A percentile compares a stretch with the other conserved stretches of the same genome.
Evolutionary conservation across 2,888 invertebrate species (phyloP).

Genomic region (Empis stercorea): DNA sequence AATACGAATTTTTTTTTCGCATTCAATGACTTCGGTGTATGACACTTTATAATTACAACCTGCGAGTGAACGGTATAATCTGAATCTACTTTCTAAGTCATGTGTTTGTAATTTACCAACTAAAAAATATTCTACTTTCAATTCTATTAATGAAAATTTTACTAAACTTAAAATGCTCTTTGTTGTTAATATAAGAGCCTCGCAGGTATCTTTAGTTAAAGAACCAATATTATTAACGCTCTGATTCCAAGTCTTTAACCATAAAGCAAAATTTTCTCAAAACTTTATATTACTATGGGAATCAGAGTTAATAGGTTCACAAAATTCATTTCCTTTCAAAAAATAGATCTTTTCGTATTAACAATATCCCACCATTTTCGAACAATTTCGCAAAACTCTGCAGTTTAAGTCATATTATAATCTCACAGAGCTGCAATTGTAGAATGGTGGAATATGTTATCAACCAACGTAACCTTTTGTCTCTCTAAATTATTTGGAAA

Average conservation of each 20-base stretch:
- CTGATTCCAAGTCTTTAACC: background rate
- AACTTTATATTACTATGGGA: too few relatives aligned
- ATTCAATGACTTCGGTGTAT: too few relatives aligned
- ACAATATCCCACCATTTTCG: slow-evolving; percentile 1
- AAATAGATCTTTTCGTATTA: too few relatives aligned
- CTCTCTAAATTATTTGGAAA: background rate
- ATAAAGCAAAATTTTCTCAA: too few relatives aligned
- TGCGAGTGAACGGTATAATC: background rate
- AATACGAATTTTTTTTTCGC: background rate
- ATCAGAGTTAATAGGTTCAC: too few relatives aligned
- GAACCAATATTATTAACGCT: background rate
- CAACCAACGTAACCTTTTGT: background rate
- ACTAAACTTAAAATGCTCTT: background rate
- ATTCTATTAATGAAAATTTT: background rate
- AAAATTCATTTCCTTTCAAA: too few relatives aligned
- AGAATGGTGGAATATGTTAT: background rate
- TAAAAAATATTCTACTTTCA: background rate
- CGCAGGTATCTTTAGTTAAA: background rate
- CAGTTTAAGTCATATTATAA: background rate
- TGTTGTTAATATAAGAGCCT: background rate
- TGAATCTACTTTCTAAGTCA: background rate
- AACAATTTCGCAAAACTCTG: slow-evolving; percentile 1
- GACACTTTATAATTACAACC: too few relatives aligned
- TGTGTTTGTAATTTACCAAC: background rate
- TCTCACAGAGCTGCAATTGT: background rate